Evolutionary conservation across 2,888 invertebrate genomes (phyloP).

Genomic region (Synergus gifuensis): DNA sequence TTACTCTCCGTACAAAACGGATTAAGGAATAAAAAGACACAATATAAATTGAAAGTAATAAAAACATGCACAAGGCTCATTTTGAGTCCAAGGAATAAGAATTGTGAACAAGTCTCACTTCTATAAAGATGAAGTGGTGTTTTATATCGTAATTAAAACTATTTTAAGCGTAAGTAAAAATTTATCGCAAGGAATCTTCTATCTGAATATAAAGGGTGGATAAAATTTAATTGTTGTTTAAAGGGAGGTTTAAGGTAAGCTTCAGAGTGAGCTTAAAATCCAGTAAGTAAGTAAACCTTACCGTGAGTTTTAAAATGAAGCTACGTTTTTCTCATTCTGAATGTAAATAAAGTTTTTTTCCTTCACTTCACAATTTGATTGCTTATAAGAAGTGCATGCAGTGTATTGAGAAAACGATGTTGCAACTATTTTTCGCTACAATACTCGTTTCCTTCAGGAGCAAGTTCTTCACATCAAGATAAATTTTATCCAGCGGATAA

Average conservation of each 20-base stretch:
- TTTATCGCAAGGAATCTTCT: background rate
- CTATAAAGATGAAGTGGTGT: background rate
- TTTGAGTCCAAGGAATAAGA: background rate
- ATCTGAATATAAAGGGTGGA: background rate
- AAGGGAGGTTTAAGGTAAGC: background rate
- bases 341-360: background rate
- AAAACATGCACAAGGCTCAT: background rate
- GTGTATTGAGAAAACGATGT: background rate
- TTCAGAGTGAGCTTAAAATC: too few relatives aligned
- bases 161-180: background rate
- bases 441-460: conserved; percentile 19
- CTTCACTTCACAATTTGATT: background rate
- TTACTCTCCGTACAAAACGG: background rate
- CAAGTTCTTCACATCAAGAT: conserved; percentile 23
- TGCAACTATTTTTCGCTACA: conserved; percentile 21
- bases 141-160: background rate
- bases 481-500: conserved; percentile 25
- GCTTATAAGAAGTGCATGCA: background rate
- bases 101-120: background rate
- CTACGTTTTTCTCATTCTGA: background rate
- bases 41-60: conserved; percentile 4
- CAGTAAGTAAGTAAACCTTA: too few relatives aligned
- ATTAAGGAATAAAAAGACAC: background rate
- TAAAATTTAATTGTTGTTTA: background rate
- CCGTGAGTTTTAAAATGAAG: background rate